A percentile compares a stretch with the other conserved stretches of the same genome.
Evolutionary conservation across 1,140 invertebrate genomes (phyloP).

Genomic region (Ericerus pela): DNA sequence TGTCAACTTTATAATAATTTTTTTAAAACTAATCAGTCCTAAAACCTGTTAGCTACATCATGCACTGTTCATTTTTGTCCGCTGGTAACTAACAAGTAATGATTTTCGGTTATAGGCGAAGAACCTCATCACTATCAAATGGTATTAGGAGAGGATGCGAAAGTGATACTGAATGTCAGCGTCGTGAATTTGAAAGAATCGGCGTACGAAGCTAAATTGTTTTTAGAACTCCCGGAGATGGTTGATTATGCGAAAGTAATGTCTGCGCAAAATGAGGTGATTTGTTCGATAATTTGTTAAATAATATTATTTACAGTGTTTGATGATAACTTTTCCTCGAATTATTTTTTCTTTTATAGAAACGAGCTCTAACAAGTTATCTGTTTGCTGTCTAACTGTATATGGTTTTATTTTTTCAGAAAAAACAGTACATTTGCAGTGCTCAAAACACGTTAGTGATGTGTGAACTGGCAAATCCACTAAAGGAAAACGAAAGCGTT

Average conservation of each 20-base stretch:
- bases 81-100: no score
- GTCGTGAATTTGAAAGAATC: slow-evolving; percentile 69
- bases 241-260: slow-evolving; percentile 72
- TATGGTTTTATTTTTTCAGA: slow-evolving; percentile 29
- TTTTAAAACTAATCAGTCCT: background rate
- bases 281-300: slow-evolving; percentile 18
- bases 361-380: slow-evolving; percentile 4
- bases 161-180: slow-evolving; percentile 57
- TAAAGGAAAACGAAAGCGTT: slow-evolving; percentile 43
- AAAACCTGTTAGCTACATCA: background rate
- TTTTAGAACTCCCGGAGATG: slow-evolving; percentile 57
- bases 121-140: slow-evolving; percentile 29
- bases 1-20: background rate
- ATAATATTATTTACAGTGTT: background rate
- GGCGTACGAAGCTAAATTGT: slow-evolving; percentile 77
- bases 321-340: background rate
- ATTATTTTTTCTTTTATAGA: background rate
- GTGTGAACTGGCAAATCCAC: slow-evolving; percentile 79
- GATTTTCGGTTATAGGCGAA: background rate
- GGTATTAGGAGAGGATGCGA: slow-evolving; percentile 55
- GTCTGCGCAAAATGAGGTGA: slow-evolving; percentile 40
- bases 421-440: slow-evolving; percentile 47
- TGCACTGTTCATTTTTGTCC: no score
- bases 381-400: background rate
- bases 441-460: slow-evolving; percentile 57